A percentile compares a stretch with the other conserved stretches of the same genome.
These are phyloP conservation scores for Invenusta paracnida DNA, from an alignment of 2,888 invertebrate species.

Conservation along the genomic window DNA sequence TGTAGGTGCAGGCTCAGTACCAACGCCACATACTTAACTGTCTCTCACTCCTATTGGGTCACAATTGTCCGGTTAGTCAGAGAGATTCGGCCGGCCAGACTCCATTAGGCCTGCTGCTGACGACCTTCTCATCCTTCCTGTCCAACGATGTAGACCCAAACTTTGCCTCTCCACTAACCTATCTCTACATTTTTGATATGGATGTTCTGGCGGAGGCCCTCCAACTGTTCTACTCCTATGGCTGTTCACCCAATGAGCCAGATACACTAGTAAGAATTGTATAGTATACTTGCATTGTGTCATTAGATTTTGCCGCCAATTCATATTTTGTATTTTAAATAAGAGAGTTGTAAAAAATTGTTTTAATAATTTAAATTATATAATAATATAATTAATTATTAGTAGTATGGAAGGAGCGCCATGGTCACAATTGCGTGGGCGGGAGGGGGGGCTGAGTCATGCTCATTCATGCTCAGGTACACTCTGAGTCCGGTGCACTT, in stretches of 20 bases:
- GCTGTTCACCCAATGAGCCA: constrained; percentile 33
- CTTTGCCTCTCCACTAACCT: constrained; percentile 8
- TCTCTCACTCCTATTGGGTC: constrained; percentile 51
- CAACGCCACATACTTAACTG: constrained; percentile 53
- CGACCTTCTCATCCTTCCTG: constrained; percentile 48
- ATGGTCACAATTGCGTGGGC: too few species aligned
- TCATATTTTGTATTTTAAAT: too few species aligned
- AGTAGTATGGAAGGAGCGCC: too few species aligned
- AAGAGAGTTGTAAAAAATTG: too few species aligned
- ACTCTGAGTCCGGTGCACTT: too few species aligned
- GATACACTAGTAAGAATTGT: constrained; percentile 1
- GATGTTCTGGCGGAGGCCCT: constrained; percentile 8
- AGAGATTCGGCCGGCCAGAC: constrained; percentile 66
- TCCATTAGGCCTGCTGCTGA: constrained; percentile 65
- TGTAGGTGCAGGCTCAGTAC: constrained; percentile 49
- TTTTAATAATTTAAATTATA: too few species aligned
- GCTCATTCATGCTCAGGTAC: too few species aligned
- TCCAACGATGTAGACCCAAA: constrained; percentile 38
- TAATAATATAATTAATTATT: too few species aligned
- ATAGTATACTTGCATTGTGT: too few species aligned
- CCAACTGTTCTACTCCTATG: neutral
- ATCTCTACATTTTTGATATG: constrained; percentile 40
- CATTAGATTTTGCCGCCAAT: too few species aligned
- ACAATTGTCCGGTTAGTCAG: constrained; percentile 66
- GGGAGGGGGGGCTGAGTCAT: too few species aligned